Conservation (phyloP, 1,140 invertebrate species). For the Drosophila ironensis region DNA sequence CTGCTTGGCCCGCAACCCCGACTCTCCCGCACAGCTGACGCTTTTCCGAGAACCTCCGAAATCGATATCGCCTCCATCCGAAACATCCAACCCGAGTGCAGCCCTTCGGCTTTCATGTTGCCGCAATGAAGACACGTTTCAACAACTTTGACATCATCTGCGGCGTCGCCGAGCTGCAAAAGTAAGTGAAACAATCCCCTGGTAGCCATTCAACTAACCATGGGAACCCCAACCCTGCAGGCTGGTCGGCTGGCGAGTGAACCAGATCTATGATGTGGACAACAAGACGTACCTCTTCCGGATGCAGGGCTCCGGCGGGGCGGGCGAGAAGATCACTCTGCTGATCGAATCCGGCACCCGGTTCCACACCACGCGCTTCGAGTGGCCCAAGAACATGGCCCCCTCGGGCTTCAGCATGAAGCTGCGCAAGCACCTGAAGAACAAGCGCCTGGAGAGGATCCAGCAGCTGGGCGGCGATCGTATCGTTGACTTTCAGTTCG, state of each 20-base stretch:
- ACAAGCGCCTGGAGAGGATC: slow-evolving; percentile 95
- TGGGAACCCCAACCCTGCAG: too few species aligned
- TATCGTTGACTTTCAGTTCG: slow-evolving; percentile 97
- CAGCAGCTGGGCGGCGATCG: slow-evolving; percentile 94
- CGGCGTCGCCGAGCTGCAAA: slow-evolving; percentile 91
- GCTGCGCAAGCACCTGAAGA: slow-evolving; percentile 98
- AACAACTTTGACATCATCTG: slow-evolving; percentile 95
- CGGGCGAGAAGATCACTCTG: slow-evolving; percentile 91
- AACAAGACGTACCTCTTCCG: slow-evolving; percentile 97
- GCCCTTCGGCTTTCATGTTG: neutral
- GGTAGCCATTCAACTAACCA: too few species aligned
- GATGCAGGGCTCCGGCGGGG: slow-evolving; percentile 88
- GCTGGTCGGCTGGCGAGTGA: slow-evolving; percentile 94
- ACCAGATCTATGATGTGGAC: slow-evolving; percentile 99
- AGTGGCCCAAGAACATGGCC: slow-evolving; percentile 98
- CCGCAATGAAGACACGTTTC: slow-evolving; percentile 93
- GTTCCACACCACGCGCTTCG: slow-evolving; percentile 96
- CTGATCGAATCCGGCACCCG: slow-evolving; percentile 97
- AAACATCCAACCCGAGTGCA: slow-evolving; percentile 18
- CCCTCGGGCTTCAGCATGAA: slow-evolving; percentile 99
- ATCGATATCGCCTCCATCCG: too few species aligned
- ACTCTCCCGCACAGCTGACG: too few species aligned
- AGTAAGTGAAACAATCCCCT: slow-evolving; percentile 84
- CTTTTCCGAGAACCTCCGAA: too few species aligned
- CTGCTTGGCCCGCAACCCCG: too few species aligned